Evolutionary conservation across 2,888 invertebrate genomes (phyloP).

Genomic region (Himalopsyche tibetana): DNA sequence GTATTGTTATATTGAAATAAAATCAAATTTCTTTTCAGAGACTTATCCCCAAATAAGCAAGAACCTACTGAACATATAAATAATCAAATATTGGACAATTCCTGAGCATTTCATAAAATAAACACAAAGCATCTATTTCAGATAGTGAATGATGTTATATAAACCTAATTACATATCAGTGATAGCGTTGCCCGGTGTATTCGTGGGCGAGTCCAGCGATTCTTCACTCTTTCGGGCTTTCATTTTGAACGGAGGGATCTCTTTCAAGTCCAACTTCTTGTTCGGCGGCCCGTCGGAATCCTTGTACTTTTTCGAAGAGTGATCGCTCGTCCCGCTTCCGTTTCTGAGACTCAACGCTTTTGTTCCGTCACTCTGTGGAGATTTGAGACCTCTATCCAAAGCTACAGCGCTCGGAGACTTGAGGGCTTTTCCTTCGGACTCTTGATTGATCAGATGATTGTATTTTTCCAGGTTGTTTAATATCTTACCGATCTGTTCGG

Average conservation of each 20-base stretch:
- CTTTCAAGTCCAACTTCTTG: constrained; percentile 76
- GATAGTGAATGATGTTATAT: background rate
- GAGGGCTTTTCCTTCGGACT: constrained; percentile 77
- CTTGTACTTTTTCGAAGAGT: constrained; percentile 74
- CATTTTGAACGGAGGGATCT: constrained; percentile 76
- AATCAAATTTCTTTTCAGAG: no score
- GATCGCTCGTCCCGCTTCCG: constrained; percentile 68
- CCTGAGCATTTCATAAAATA: background rate
- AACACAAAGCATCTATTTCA: background rate
- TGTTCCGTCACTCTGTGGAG: constrained; percentile 65
- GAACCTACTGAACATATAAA: no score
- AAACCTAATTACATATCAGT: constrained; percentile 58
- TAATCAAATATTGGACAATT: background rate
- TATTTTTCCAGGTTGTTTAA: constrained; percentile 93
- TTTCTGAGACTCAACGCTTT: constrained; percentile 65
- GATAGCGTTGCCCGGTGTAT: constrained; percentile 59
- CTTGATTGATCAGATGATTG: constrained; percentile 82
- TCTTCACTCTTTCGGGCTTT: constrained; percentile 67
- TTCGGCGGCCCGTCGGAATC: constrained; percentile 77
- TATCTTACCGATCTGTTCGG: constrained; percentile 95
- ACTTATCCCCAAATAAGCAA: no score
- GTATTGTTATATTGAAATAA: no score
- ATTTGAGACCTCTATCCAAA: constrained; percentile 72
- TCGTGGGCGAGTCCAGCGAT: constrained; percentile 53
- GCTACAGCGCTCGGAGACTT: constrained; percentile 74